Evolutionary conservation across 1,140 invertebrate genomes (phyloP).

Genomic region (Dicyema japonicum): DNA sequence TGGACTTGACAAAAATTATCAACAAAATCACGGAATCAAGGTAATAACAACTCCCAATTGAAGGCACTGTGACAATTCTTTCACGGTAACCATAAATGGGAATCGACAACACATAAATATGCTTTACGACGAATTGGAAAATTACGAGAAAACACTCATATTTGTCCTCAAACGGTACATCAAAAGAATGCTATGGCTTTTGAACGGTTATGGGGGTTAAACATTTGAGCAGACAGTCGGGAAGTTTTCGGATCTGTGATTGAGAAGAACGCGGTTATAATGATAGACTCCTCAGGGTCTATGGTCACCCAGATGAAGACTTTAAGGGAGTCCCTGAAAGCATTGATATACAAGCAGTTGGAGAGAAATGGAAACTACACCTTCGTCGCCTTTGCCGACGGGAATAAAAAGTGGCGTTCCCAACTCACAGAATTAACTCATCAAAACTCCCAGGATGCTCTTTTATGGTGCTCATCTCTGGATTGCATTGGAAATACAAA

Average conservation of each 20-base stretch:
- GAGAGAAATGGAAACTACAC: neutral
- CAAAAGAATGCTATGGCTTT: conserved; percentile 16
- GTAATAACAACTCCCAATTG: too few species aligned
- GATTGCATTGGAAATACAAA: conserved; percentile 16
- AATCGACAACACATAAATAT: too few species aligned
- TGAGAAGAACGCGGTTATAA: conserved; percentile 11
- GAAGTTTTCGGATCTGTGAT: conserved; percentile 16
- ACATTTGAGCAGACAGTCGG: conserved; percentile 11
- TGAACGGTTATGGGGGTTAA: too few species aligned
- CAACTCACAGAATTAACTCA: neutral
- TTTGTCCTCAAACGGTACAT: neutral
- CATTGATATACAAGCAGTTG: neutral
- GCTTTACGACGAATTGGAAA: neutral
- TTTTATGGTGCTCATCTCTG: neutral
- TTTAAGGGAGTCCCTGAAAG: conserved; percentile 10
- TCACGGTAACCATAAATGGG: too few species aligned
- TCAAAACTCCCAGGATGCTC: neutral
- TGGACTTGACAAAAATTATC: too few species aligned
- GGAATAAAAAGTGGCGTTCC: neutral
- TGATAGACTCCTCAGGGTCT: conserved; percentile 20
- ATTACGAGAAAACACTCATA: neutral
- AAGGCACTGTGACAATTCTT: too few species aligned
- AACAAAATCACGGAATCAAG: too few species aligned
- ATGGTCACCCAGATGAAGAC: conserved; percentile 16
- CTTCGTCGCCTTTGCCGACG: conserved; percentile 1